Evolutionary conservation across 2,888 invertebrate species (phyloP).

Genomic region (Lissocephala sabroskyi): DNA sequence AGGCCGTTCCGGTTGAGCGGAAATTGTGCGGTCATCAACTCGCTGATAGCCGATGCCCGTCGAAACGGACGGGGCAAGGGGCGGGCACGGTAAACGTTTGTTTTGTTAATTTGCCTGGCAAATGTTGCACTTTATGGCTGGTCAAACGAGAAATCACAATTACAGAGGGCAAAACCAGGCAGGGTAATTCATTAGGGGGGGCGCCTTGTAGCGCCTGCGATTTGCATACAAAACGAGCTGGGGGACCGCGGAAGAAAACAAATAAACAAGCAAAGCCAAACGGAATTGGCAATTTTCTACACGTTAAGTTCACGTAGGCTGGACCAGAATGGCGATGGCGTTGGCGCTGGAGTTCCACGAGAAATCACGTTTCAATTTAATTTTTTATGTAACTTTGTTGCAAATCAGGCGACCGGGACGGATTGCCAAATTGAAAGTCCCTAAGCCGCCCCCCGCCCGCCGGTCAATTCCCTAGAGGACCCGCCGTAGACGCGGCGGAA

Average conservation of each 20-base stretch:
- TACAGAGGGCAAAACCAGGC: too few relatives aligned
- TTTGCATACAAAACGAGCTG: constrained; percentile 29
- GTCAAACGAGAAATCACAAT: too few relatives aligned
- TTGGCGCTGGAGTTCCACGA: background rate
- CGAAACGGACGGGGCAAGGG: too few relatives aligned
- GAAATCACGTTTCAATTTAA: constrained; percentile 19
- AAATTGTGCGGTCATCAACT: too few relatives aligned
- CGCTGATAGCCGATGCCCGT: too few relatives aligned
- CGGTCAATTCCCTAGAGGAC: background rate
- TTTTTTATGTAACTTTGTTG: constrained; percentile 7
- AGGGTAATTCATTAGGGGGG: constrained; percentile 28
- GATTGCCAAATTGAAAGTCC: too few relatives aligned
- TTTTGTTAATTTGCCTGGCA: too few relatives aligned
- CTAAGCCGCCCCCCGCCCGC: too few relatives aligned
- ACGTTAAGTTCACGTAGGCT: constrained; percentile 33
- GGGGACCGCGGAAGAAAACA: background rate
- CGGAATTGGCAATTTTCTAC: constrained; percentile 55
- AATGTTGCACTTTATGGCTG: too few relatives aligned
- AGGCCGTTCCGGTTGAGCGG: too few relatives aligned
- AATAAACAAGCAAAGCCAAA: constrained; percentile 17
- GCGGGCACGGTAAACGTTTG: too few relatives aligned
- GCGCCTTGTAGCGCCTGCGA: background rate
- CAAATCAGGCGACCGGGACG: too few relatives aligned
- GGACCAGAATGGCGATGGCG: background rate
- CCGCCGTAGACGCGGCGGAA: constrained; percentile 25